Percentiles rank a stretch among this genome's conserved stretches.
Conservation (phyloP, 1,140 invertebrate genomes). For the Cephus cinctus region DNA sequence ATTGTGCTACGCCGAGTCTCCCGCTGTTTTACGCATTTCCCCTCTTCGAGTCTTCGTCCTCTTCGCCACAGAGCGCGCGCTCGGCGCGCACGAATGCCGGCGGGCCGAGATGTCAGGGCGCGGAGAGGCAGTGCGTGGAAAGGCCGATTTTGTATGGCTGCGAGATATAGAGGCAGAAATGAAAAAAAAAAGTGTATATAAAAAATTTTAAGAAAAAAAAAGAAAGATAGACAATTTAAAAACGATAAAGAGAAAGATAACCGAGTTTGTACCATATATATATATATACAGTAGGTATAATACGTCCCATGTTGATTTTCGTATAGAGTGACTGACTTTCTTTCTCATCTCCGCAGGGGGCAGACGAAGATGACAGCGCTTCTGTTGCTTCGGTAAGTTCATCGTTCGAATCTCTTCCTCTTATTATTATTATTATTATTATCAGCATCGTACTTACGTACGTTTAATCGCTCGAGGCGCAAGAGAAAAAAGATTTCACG, state of each 20-base stretch:
- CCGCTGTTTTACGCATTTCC: constrained; percentile 47
- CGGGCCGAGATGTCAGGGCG: background rate
- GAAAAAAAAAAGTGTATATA: too few relatives aligned
- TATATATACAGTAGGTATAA: background rate
- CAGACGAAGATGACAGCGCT: constrained; percentile 70
- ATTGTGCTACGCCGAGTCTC: constrained; percentile 35
- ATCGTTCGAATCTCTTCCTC: constrained; percentile 2
- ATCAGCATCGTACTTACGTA: constrained; percentile 19
- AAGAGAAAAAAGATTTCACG: background rate
- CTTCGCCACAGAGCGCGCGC: constrained; percentile 20
- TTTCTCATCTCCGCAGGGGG: constrained; percentile 62
- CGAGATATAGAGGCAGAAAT: too few relatives aligned
- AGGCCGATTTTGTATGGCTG: background rate
- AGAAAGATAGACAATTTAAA: background rate
- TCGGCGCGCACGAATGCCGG: constrained; percentile 4
- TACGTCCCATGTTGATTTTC: constrained; percentile 30
- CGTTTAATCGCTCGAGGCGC: background rate
- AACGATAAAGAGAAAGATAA: background rate
- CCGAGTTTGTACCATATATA: background rate
- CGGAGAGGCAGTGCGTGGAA: background rate
- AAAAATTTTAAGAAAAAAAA: background rate
- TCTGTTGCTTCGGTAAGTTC: constrained; percentile 68
- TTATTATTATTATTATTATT: constrained; percentile 13
- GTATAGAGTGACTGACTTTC: constrained; percentile 17
- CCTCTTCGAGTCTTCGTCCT: constrained; percentile 21